Percentiles rank a stretch among this genome's conserved stretches.
Conservation (phyloP, 2,888 invertebrate genomes). For the Acronicta psi region DNA sequence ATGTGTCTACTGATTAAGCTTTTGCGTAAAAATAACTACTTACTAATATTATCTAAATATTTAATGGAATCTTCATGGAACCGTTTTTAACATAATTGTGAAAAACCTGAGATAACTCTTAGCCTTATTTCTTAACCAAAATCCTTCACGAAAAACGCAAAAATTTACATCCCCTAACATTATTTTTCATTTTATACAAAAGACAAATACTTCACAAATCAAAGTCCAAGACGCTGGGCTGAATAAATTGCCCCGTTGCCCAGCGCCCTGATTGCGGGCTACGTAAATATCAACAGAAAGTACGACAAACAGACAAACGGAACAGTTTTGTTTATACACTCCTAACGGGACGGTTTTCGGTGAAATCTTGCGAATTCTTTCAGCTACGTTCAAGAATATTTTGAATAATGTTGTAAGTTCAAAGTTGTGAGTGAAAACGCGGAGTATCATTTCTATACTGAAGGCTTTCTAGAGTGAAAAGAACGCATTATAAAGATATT, state of each 20-base stretch:
- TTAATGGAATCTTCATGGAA: too few relatives aligned
- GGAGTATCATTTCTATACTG: not conserved
- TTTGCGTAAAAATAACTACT: too few relatives aligned
- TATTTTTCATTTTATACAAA: slow-evolving; percentile 57
- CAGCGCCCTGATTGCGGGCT: slow-evolving; percentile 56
- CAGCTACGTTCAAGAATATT: slow-evolving; percentile 11
- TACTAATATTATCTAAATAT: too few relatives aligned
- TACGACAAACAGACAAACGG: slow-evolving; percentile 48
- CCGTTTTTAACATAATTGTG: too few relatives aligned
- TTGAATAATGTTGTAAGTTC: slow-evolving; percentile 23
- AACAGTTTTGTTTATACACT: slow-evolving; percentile 42
- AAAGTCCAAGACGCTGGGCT: slow-evolving; percentile 63
- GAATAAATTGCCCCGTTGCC: slow-evolving; percentile 54
- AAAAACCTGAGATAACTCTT: not conserved
- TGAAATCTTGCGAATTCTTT: slow-evolving; percentile 47
- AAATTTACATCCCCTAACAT: slow-evolving; percentile 35
- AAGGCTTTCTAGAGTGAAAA: too few relatives aligned
- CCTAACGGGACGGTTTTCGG: slow-evolving; percentile 34
- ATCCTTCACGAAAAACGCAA: slow-evolving; percentile 5
- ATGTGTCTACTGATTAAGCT: too few relatives aligned
- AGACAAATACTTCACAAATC: slow-evolving; percentile 67
- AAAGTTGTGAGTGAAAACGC: slow-evolving; percentile 10
- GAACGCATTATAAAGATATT: too few relatives aligned
- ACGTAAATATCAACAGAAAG: slow-evolving; percentile 52
- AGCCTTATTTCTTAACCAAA: not conserved